These are phyloP conservation scores for Mus musculus DNA, from an alignment of 2,113 vertebrate genomes.

Conservation along the genomic window GRCm39 chr11:46118001-46118500, in stretches of 20 bases:
- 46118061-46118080: too few species aligned
- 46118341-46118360: neutral
- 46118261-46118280: neutral
- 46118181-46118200: neutral
- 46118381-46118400: neutral
- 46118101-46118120: too few species aligned
- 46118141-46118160: too few species aligned
- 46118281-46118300: neutral
- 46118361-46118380: neutral
- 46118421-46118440: neutral
- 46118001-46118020: too few species aligned
- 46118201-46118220: neutral
- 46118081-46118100: too few species aligned
- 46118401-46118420: neutral
- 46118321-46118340: neutral
- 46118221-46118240: neutral
- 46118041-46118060: too few species aligned
- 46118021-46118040: too few species aligned
- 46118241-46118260: neutral
- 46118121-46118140: too few species aligned
- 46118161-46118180: too few species aligned
- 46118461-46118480: neutral
- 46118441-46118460: neutral
- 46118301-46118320: neutral
- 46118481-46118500: neutral